Base-by-base conservation (phyloP, 1,140 invertebrate genomes). In the Tachypleus tridentatus region DNA sequence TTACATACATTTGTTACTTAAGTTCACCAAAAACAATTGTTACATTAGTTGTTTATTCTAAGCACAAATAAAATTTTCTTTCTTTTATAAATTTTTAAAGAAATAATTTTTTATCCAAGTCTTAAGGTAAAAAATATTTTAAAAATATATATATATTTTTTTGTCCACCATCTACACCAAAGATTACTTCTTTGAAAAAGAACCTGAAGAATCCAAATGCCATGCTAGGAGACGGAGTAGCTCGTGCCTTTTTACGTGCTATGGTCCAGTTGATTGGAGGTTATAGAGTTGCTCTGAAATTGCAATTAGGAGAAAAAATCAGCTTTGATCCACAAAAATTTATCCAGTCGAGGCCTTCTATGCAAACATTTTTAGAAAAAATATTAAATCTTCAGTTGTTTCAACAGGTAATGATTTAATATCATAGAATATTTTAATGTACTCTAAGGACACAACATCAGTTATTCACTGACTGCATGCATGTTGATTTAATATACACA, bases 351-450 rank as follows among this genome's bases (percentile, higher is more conserved):
- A 81, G 91, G 64, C 85, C 88, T 50, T 77, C 85, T 5, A 86
- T 94, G 81, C 89, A 93, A 74, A 86, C 89, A 3, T 95, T 95
- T 79, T 79, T 96, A 49, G 81, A 85, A 71, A 89, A 92, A 79
- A 93, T 97, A 85, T 79, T 96, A 60, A 85, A 93, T 65, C 80
- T 95, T 10, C 93, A 97, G 79, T 95, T 96, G 71, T 97, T 97
- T 79, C 88, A 91, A 74, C 91, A 95, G 82, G 88, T 91, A 29
- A 29, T 29, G 29, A 29, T 29, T 29, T 29, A 29, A 29, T 29
- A 29, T 29, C 29, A 29, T 29, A 29, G 29, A 29, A 29, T 29
- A 29, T 29, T 29, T 29, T 29, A 29, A 29, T 29, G 29, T 29
- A 29, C 29, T 29, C 29, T 29, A 29, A 29, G 2, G 29, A 29